Conservation (phyloP, 2,888 invertebrate genomes). For the Orthosia gracilis region DNA sequence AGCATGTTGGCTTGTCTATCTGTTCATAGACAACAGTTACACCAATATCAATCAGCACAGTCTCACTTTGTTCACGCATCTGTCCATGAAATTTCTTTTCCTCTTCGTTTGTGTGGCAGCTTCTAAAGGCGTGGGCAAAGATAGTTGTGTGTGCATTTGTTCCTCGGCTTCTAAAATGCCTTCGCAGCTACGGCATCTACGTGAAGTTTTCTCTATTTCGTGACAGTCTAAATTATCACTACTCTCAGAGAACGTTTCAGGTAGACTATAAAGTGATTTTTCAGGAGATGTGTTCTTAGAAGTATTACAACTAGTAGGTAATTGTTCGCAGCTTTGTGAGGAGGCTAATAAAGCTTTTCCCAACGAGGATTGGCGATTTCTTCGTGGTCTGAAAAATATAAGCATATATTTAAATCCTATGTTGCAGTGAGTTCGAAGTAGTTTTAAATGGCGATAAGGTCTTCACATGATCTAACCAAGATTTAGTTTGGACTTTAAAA, state of each 20-base stretch:
- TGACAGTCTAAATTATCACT: constrained; percentile 81
- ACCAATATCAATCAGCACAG: constrained; percentile 91
- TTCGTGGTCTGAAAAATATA: constrained; percentile 84
- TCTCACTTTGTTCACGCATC: constrained; percentile 96
- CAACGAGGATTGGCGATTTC: constrained; percentile 87
- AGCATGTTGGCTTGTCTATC: constrained; percentile 71
- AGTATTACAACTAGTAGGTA: constrained; percentile 85
- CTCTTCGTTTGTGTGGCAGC: constrained; percentile 92
- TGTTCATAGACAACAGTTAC: constrained; percentile 64
- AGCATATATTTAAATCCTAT: constrained; percentile 6
- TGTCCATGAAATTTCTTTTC: constrained; percentile 96
- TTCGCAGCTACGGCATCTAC: constrained; percentile 92
- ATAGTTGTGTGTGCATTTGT: constrained; percentile 90
- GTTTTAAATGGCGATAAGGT: not conserved
- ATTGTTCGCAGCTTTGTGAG: constrained; percentile 87
- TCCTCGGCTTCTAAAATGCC: constrained; percentile 91
- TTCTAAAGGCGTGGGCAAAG: constrained; percentile 91
- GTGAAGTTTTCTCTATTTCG: constrained; percentile 81
- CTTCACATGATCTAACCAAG: too few relatives aligned
- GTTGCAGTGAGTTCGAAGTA: not conserved
- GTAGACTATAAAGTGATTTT: constrained; percentile 85
- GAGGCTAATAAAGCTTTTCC: constrained; percentile 82
- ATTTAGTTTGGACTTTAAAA: too few relatives aligned
- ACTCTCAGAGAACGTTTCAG: constrained; percentile 86
- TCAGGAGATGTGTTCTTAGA: constrained; percentile 86